phyloP scores from a whole-genome alignment of 2,797 vertebrate species.

The Emydoidea blandingii region DNA sequence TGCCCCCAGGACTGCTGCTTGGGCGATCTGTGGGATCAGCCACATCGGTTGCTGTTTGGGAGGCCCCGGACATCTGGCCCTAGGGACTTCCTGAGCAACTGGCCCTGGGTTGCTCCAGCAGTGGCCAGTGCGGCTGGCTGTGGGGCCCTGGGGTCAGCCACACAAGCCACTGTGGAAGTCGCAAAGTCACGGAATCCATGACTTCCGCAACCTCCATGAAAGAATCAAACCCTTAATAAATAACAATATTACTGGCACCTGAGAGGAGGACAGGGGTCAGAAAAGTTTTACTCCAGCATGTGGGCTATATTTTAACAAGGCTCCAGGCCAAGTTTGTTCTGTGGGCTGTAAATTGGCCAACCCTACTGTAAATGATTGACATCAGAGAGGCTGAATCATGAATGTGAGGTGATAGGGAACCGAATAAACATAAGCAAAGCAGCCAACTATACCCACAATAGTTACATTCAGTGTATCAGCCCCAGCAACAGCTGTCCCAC shows the following conservation, averaged over 20 bases:
- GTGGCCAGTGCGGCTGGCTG: too few species aligned
- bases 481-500: background rate
- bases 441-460: background rate
- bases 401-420: background rate
- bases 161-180: too few species aligned
- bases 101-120: too few species aligned
- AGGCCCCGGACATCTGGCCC: too few species aligned
- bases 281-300: background rate
- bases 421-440: background rate
- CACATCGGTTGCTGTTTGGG: too few species aligned
- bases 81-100: too few species aligned
- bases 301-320: background rate
- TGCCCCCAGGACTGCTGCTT: too few species aligned
- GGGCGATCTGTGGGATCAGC: too few species aligned
- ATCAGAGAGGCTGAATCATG: background rate
- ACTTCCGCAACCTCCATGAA: too few species aligned
- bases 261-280: background rate
- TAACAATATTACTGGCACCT: background rate
- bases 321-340: background rate
- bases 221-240: too few species aligned
- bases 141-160: too few species aligned
- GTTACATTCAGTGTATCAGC: background rate
- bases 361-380: background rate
- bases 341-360: background rate
- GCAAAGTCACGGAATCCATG: too few species aligned